A percentile compares a stretch with the other conserved stretches of the same genome.
Evolutionary conservation across 2,797 vertebrate genomes (phyloP).

Genomic region (Salmo trutta): DNA sequence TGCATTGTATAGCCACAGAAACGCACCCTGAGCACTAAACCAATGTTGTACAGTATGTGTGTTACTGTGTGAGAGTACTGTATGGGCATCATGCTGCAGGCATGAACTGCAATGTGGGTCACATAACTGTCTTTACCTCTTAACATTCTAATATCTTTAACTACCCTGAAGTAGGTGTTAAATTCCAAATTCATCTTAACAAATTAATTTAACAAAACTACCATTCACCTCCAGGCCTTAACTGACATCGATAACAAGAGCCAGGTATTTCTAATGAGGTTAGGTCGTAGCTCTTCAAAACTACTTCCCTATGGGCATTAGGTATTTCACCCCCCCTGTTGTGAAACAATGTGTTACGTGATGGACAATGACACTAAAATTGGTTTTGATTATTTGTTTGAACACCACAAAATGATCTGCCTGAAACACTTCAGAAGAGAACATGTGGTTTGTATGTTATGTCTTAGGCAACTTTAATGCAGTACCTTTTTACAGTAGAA

Average conservation of each 20-base stretch:
- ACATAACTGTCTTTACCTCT: conserved; percentile 29
- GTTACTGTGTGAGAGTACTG: conserved; percentile 12
- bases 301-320: background rate
- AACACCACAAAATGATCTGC: background rate
- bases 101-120: conserved; percentile 35
- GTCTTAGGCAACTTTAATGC: background rate
- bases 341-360: background rate
- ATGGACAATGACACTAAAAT: background rate
- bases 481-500: conserved; percentile 25
- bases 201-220: conserved; percentile 14
- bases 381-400: background rate
- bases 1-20: conserved; percentile 12
- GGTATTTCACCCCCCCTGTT: background rate
- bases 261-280: background rate
- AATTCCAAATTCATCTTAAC: conserved; percentile 1
- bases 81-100: conserved; percentile 26
- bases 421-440: background rate
- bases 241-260: background rate
- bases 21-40: background rate
- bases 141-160: background rate
- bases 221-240: conserved; percentile 18
- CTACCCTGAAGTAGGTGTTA: background rate
- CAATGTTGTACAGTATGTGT: background rate
- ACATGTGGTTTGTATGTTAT: background rate
- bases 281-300: background rate